Percentiles rank a stretch among this genome's conserved stretches.
Evolutionary conservation across 92 coral and sea anemone species (phyloP).

Genomic region (Phenganax marumi): DNA sequence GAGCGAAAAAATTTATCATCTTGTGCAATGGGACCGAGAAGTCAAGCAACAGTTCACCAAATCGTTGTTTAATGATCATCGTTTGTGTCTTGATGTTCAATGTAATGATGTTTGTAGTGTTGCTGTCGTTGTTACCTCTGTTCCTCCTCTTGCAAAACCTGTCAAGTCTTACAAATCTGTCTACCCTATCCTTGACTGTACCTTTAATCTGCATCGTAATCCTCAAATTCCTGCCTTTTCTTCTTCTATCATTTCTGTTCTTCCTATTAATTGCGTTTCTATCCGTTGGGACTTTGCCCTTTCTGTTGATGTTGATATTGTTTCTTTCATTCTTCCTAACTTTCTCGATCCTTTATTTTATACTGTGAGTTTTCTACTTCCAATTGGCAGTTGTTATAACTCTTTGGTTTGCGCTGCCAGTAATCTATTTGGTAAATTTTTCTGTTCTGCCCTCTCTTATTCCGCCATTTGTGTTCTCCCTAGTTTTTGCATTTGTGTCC

Average conservation of each 20-base stretch:
- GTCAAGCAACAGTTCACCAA: slow-evolving; percentile 27
- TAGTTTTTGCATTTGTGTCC: too few relatives aligned
- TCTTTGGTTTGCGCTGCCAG: too few relatives aligned
- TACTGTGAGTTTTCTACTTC: slow-evolving; percentile 2
- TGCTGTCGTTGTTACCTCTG: slow-evolving; percentile 12
- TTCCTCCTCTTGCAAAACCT: too few relatives aligned
- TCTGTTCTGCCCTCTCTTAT: too few relatives aligned
- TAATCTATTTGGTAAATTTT: too few relatives aligned
- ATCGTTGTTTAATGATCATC: slow-evolving; percentile 42
- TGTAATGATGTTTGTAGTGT: slow-evolving; percentile 38
- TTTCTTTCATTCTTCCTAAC: slow-evolving; percentile 5
- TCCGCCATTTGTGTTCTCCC: too few relatives aligned
- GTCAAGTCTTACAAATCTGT: too few relatives aligned
- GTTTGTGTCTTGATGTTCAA: slow-evolving; percentile 29
- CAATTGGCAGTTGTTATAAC: slow-evolving; percentile 9
- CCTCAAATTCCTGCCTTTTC: slow-evolving; percentile 13
- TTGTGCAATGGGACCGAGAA: slow-evolving; percentile 50
- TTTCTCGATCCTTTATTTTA: background rate
- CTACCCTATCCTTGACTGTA: too few relatives aligned
- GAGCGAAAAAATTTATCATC: slow-evolving; percentile 43
- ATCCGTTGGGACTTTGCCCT: slow-evolving; percentile 18
- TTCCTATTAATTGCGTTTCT: slow-evolving; percentile 1
- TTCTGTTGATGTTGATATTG: slow-evolving; percentile 35
- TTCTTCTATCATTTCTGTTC: slow-evolving; percentile 30
- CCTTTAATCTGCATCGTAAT: too few relatives aligned